Base-by-base conservation (phyloP, 2,888 invertebrate genomes). In the Boloria selene region DNA sequence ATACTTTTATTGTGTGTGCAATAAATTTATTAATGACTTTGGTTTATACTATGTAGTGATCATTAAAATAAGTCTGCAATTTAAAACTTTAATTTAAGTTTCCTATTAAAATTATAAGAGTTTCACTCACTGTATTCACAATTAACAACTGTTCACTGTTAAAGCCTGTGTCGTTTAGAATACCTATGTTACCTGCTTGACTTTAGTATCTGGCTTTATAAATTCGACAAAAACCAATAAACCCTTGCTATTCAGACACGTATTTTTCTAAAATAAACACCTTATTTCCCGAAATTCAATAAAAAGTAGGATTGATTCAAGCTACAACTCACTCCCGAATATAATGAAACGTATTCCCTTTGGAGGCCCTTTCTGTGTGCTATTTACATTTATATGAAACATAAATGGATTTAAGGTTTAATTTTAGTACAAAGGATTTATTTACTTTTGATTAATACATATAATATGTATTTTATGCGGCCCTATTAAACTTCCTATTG, bases 381-480 rank as follows among this genome's bases (percentile, higher is more conserved):
- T 82, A 86, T 88, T 86, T 84, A 82, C 84, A 86, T 86, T 82
- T 83, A 82, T 83, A 86, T 85, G 77, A 80, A 84, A 83, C 77
- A 79, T 80, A 84, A 86, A 83, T 78, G 77, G 74, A 74, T 80
- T 79, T 67, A 72, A 61, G 56, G 47, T 66, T 64, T 63, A 67
- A 68, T 67, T 55, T 63, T 70, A 72, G 49, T 53, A 59, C 62
- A 67, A 67, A 62, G 17, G 54, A 54, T 54, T 38, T 7, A 52
- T 49, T 17, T 62, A 66, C 53, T 26, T 54, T 53, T 53, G 52
- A 51, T 51, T 51, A 64, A 16, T n/a, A n/a, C n/a, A n/a, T n/a
- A n/a, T n/a, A 54, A 54, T n/a, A 38, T 47, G 31, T 38, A 38
- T 38, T 10, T 7, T 38, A 10, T 38, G 7, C 7, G 31, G 10